Evolutionary conservation across 1,140 invertebrate species (phyloP), one percentile per base, ranked within the genome.

Genomic region (Trissolcus basalis): DNA sequence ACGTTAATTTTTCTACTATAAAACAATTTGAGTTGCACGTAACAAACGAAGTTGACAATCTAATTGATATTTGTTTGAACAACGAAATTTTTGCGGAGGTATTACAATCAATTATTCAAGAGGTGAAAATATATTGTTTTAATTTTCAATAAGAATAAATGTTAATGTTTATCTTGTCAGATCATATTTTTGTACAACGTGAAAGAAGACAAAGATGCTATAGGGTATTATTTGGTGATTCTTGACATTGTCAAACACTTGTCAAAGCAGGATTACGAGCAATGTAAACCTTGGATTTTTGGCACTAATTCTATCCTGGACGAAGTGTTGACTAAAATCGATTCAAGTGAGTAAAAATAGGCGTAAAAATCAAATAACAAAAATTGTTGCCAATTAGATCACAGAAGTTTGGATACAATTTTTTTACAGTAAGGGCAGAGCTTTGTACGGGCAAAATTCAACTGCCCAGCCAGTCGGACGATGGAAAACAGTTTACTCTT

Each of bases 201-300:
- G 27, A 61, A 68, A 13, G 19, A 55, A 0, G 11, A 63, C 5
- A 16, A 64, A 15, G 47, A 83, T 16, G 27, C 19, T 14, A 51
- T 85, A 12, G 79, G 79, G 39, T 87, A 85, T 35, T 79, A 86
- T 72, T 72, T 86, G 39, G 49, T 86, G 16, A 80, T 80, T 14
- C 49, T 87, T 16, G 60, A 59, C 19, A 64, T 87, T 9, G 71
- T 87, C 15, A 85, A 80, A 39, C 80, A 82, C 60, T 51, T 87
- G 13, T 67, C 74, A 1, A 16, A n/a, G 16, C 76, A 70, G n/a
- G 43, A 79, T 1, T 77, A 74, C 19, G 75, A 82, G 27, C 33
- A 50, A 0, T 65, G 75, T 9, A 73, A 43, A 14, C 60, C 68
- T 14, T 86, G 85, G 85, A 74, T 71, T 14, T 49, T 60, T n/a